Percentiles rank a stretch among this genome's conserved stretches.
phyloP scores from a whole-genome alignment of 2,797 vertebrate species.

The Podargus strigoides region DNA sequence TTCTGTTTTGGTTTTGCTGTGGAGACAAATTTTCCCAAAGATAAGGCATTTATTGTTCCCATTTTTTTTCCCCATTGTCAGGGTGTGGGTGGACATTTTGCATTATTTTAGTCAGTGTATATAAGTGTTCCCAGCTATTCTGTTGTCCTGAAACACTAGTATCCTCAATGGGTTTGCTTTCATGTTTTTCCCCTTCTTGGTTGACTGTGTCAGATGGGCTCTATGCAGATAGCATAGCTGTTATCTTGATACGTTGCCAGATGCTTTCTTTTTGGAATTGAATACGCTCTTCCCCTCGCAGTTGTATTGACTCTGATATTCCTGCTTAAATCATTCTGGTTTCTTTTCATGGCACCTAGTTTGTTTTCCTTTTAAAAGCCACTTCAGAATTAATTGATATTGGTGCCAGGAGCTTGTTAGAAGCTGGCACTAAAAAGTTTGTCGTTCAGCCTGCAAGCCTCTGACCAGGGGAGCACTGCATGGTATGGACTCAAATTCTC shows the following conservation, averaged over 20 bases:
- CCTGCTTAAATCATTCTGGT: conserved; percentile 23
- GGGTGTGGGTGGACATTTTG: not conserved
- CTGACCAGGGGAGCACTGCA: not conserved
- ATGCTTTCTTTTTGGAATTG: conserved; percentile 24
- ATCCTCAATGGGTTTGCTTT: conserved; percentile 5
- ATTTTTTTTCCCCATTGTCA: not conserved
- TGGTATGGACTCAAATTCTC: not conserved
- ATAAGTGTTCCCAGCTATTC: not conserved
- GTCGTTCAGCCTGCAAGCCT: not conserved
- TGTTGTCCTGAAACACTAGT: not conserved
- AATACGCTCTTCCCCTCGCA: not conserved
- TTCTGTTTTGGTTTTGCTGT: conserved; percentile 3
- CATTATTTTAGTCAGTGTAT: not conserved
- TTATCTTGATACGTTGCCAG: conserved; percentile 23
- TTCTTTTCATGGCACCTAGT: conserved; percentile 43
- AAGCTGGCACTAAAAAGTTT: conserved; percentile 13
- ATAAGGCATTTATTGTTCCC: conserved; percentile 8
- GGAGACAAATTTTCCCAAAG: conserved; percentile 3
- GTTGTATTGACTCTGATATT: conserved; percentile 11
- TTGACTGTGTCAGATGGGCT: conserved; percentile 1
- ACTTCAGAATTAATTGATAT: conserved; percentile 43
- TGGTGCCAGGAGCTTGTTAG: conserved; percentile 26
- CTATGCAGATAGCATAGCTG: not conserved
- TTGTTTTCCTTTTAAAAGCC: conserved; percentile 37
- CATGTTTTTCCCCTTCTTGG: not conserved